Base-by-base conservation (phyloP, 2,797 vertebrate genomes). In the Sardinella longiceps region DNA sequence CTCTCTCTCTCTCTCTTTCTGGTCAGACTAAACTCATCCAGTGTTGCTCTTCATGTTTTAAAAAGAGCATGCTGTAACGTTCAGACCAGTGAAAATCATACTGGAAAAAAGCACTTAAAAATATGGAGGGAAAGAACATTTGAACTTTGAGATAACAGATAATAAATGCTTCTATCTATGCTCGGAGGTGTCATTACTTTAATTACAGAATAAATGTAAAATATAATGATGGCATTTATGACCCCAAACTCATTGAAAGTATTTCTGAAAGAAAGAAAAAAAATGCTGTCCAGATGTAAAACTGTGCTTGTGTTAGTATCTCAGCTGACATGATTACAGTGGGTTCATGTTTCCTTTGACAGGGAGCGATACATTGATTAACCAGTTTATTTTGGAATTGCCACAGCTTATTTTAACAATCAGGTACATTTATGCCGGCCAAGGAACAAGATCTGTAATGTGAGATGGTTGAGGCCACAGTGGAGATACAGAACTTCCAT, bases 381-480 rank as follows among this genome's bases (percentile, higher is more conserved):
- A 77, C 70, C 33, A 7, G 70, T 77, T 77, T 77, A 43, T 77
- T 77, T 77, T 23, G 70, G 70, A 77, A 77, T 43, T 20, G 70
- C 70, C 70, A 77, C 37, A 77, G 70, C 70, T 77, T 77, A 77
- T 77, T 77, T 77, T 18, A 43, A 77, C 70, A 39, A 77, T 77
- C 70, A 43, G 70, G 70, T 77, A 39, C 70, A 77, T 77, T 77
- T 43, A 77, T 43, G 37, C 70, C 43, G 37, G 33, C 15, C 7
- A 1, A 23, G 9, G 37, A 77, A 37, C 18, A 43, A 5, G 70
- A 23, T 15, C 37, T 77, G 70, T 77, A 43, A 43, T 14, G 18
- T 37, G 70, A 77, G 15, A 23, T 6, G 0, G 18, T 39, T 37
- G 7, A 9, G 63, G 14, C 30, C 66, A 39, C 66, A 39, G 14